Conservation (phyloP, 2,888 invertebrate genomes). For the Meta bourneti region DNA sequence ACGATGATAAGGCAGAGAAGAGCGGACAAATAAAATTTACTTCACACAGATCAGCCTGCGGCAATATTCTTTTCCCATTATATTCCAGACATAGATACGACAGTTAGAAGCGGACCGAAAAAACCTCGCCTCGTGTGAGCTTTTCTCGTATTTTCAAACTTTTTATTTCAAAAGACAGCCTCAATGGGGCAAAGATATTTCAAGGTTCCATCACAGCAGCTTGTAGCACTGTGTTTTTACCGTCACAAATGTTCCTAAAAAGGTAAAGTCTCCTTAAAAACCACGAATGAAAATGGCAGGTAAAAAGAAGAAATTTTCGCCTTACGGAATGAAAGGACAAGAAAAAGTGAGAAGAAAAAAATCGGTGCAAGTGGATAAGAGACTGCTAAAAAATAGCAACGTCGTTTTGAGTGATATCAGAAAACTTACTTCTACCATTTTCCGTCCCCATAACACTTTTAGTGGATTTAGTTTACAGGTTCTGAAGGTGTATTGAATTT, state of each 20-base stretch:
- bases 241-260: conserved; percentile 54
- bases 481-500: conserved; percentile 63
- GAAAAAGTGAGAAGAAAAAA: conserved; percentile 11
- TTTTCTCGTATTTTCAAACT: conserved; percentile 1
- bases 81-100: conserved; percentile 30
- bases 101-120: not conserved
- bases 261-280: conserved; percentile 45
- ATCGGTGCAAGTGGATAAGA: conserved; percentile 41
- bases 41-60: conserved; percentile 22
- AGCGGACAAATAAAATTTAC: conserved; percentile 57
- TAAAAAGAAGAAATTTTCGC: conserved; percentile 3
- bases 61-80: conserved; percentile 44
- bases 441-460: conserved; percentile 46
- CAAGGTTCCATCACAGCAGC: conserved; percentile 2
- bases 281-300: conserved; percentile 36
- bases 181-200: conserved; percentile 42
- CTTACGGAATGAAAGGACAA: not conserved
- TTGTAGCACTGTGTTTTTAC: conserved; percentile 31
- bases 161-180: conserved; percentile 4
- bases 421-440: conserved; percentile 33
- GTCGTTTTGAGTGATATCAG: conserved; percentile 65
- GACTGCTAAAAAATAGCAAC: conserved; percentile 50
- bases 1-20: conserved; percentile 37
- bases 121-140: not conserved
- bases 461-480: conserved; percentile 69